phyloP scores from a whole-genome alignment of 1,140 invertebrate species.

The Drosophila miranda region DNA sequence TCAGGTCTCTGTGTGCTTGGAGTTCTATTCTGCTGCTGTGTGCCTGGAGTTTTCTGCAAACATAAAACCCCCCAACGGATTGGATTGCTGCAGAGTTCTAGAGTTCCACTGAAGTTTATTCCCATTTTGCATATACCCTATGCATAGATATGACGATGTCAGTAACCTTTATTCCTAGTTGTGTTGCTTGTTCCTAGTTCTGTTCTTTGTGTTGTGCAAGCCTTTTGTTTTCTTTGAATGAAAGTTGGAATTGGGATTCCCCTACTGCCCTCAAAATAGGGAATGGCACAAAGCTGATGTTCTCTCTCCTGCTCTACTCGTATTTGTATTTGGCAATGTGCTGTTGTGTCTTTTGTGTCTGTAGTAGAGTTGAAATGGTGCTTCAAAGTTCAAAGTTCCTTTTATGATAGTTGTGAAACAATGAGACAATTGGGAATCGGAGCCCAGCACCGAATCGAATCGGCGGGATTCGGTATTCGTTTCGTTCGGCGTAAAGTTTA shows the following conservation, averaged over 20 bases:
- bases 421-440: no score
- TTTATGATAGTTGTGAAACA: no score
- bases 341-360: slow-evolving; percentile 7
- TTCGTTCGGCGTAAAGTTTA: no score
- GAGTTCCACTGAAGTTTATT: slow-evolving; percentile 27
- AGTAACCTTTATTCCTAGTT: slow-evolving; percentile 37
- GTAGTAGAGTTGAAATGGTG: neutral
- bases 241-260: slow-evolving; percentile 31
- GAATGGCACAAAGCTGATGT: slow-evolving; percentile 15
- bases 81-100: slow-evolving; percentile 11
- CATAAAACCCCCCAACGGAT: slow-evolving; percentile 14
- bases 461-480: no score
- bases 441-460: no score
- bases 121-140: slow-evolving; percentile 28
- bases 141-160: slow-evolving; percentile 36
- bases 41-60: slow-evolving; percentile 34
- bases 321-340: slow-evolving; percentile 15
- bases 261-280: slow-evolving; percentile 27
- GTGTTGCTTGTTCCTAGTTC: slow-evolving; percentile 13
- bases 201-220: slow-evolving; percentile 39
- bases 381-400: neutral
- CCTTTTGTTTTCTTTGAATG: slow-evolving; percentile 39
- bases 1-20: slow-evolving; percentile 22
- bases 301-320: slow-evolving; percentile 1
- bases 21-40: no score